Base-by-base conservation (phyloP, 2,797 vertebrate species). In the Mycteria americana region DNA sequence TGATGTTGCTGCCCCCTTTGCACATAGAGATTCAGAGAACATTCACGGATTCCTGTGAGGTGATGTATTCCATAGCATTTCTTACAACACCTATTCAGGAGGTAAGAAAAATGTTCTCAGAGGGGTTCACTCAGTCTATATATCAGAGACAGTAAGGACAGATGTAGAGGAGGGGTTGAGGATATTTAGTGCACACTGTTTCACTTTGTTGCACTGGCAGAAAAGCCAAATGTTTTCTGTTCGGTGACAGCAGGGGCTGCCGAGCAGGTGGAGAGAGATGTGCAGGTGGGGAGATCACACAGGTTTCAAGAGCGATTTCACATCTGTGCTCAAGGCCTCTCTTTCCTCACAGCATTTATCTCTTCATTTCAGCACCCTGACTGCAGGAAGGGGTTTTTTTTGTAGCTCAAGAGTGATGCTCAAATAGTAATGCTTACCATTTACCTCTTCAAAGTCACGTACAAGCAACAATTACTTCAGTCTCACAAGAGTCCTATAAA, bases 221-320 rank as follows among this genome's bases (percentile, higher is more conserved):
- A 96, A 88, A 95, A 83, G 53, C 63, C 84, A 64, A 93, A 85
- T 68, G 50, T 88, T 83, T 93, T 94, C 75, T 91, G 23, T 91
- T 93, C 2, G 0, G 53, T 78, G 94, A 76, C 88, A 93, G 64
- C 64, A 93, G 46, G 57, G 46, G 50, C 86, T 89, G 81, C 46
- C 0, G 33, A 93, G 78, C 94, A 97, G 92, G 92, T 97, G 93
- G 90, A 96, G 86, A 93, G 57, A 91, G 84, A 94, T 51, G 50
- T 89, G 94, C 97, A 97, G 97, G 95, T 96, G 96, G 94, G 62
- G 45, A 94, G 50, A 94, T 96, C 88, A 95, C 78, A 94, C 57
- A 80, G 68, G 87, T 96, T 95, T 93, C 67, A 83, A 94, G 90
- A 95, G 68, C 23, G 6, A 69, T 60, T 92, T 89, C 86, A 91